phyloP scores from a whole-genome alignment of 2,797 vertebrate species.

The Enteromius anoplus region DNA sequence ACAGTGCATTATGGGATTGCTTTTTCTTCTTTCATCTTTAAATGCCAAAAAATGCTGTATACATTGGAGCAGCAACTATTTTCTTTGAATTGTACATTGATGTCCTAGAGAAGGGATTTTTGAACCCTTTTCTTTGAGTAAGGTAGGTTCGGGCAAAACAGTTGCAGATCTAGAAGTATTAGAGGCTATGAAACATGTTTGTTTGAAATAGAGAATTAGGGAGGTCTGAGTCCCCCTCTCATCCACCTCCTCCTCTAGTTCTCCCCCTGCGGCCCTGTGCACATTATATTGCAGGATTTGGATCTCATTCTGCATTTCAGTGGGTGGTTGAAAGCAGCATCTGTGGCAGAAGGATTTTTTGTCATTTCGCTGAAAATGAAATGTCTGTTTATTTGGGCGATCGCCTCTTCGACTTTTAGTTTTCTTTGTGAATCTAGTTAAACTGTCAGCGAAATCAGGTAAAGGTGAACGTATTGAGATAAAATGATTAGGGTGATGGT shows the following conservation, averaged over 20 bases:
- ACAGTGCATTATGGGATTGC: not conserved
- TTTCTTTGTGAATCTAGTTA: not conserved
- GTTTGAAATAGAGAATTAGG: not conserved
- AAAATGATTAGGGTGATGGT: not conserved
- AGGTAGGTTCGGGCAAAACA: not conserved
- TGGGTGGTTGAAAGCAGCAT: conserved; percentile 15
- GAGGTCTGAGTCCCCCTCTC: not conserved
- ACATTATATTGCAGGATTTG: conserved; percentile 29
- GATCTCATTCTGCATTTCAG: conserved; percentile 26
- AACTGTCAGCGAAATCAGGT: not conserved
- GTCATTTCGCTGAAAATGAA: not conserved
- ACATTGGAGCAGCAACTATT: not conserved
- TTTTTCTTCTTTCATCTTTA: not conserved
- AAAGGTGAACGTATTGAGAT: not conserved
- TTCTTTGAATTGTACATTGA: not conserved
- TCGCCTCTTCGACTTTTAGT: not conserved
- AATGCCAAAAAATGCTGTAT: not conserved
- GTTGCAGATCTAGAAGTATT: not conserved
- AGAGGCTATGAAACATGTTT: conserved; percentile 5
- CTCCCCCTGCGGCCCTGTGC: not conserved
- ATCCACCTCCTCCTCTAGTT: not conserved
- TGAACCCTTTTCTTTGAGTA: not conserved
- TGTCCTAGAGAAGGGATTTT: not conserved
- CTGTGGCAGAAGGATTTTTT: not conserved
- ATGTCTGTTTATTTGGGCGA: not conserved